These are phyloP conservation scores for Solenopsis fugax DNA, from an alignment of 1,140 invertebrate species.

Conservation along the genomic window DNA sequence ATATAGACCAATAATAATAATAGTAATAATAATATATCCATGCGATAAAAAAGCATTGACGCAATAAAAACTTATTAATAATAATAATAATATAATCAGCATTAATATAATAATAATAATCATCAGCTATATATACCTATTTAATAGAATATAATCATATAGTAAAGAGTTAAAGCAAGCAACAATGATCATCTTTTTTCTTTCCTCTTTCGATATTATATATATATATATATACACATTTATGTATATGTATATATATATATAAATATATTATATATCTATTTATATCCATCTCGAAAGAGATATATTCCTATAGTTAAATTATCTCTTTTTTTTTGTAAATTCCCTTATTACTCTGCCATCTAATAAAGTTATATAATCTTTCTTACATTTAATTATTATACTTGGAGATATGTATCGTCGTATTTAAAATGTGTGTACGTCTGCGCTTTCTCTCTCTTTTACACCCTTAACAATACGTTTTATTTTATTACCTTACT, in stretches of 20 bases:
- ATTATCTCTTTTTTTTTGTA: constrained; percentile 70
- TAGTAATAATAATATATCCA: constrained; percentile 64
- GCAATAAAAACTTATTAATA: constrained; percentile 76
- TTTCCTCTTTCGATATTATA: constrained; percentile 38
- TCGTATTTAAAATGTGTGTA: constrained; percentile 79
- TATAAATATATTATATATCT: constrained; percentile 61
- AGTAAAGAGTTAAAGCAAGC: constrained; percentile 86
- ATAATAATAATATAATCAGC: constrained; percentile 72
- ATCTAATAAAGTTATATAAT: constrained; percentile 80
- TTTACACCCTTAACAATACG: constrained; percentile 26
- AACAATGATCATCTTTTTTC: constrained; percentile 82
- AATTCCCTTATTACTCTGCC: constrained; percentile 68
- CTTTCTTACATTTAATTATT: constrained; percentile 86
- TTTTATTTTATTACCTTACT: constrained; percentile 36
- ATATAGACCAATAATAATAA: constrained; percentile 58
- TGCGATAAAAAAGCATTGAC: constrained; percentile 66
- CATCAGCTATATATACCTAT: constrained; percentile 81
- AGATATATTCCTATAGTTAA: constrained; percentile 71
- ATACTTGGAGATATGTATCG: constrained; percentile 87
- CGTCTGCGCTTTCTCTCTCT: constrained; percentile 54
- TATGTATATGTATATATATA: constrained; percentile 58
- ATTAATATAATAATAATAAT: constrained; percentile 32
- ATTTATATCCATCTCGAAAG: constrained; percentile 54
- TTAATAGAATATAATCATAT: constrained; percentile 86
- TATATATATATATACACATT: constrained; percentile 35